Percentiles rank a stretch among this genome's conserved stretches.
Conservation (phyloP, 2,888 invertebrate species). For the Galerucella calmariensis region DNA sequence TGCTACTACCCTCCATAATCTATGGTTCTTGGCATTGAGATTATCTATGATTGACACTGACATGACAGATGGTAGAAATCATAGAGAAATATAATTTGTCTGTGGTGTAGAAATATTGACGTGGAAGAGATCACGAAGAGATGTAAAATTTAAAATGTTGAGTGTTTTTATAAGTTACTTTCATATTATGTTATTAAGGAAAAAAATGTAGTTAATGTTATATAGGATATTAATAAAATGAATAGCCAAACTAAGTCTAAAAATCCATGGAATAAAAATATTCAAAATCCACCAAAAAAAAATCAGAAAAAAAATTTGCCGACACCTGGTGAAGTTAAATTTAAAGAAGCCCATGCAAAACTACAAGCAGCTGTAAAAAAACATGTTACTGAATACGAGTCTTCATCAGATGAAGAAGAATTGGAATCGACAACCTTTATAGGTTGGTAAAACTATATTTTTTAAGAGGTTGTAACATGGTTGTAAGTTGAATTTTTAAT, state of each 20-base stretch:
- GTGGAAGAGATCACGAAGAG: too few relatives aligned
- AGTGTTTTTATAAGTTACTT: not conserved
- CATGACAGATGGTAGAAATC: not conserved
- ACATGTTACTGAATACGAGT: slow-evolving; percentile 66
- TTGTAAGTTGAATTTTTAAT: slow-evolving; percentile 2
- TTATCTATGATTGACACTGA: not conserved
- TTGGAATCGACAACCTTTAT: slow-evolving; percentile 66
- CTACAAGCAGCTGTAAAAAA: slow-evolving; percentile 67
- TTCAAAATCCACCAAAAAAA: slow-evolving; percentile 42
- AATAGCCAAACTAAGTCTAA: slow-evolving; percentile 45
- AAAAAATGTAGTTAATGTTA: not conserved
- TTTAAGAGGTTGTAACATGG: not conserved
- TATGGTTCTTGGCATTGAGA: too few relatives aligned
- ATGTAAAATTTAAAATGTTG: not conserved
- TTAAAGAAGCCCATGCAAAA: slow-evolving; percentile 66
- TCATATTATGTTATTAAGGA: not conserved
- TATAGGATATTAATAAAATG: slow-evolving; percentile 40
- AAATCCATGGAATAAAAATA: slow-evolving; percentile 54
- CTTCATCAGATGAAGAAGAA: slow-evolving; percentile 69
- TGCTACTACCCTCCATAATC: too few relatives aligned
- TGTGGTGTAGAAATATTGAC: not conserved
- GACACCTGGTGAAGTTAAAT: slow-evolving; percentile 59
- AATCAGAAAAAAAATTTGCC: slow-evolving; percentile 41
- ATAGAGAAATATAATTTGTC: too few relatives aligned
- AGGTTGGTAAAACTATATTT: slow-evolving; percentile 56